Evolutionary conservation across 2,797 vertebrate genomes (phyloP).

Genomic region (Novumbra hubbsi): DNA sequence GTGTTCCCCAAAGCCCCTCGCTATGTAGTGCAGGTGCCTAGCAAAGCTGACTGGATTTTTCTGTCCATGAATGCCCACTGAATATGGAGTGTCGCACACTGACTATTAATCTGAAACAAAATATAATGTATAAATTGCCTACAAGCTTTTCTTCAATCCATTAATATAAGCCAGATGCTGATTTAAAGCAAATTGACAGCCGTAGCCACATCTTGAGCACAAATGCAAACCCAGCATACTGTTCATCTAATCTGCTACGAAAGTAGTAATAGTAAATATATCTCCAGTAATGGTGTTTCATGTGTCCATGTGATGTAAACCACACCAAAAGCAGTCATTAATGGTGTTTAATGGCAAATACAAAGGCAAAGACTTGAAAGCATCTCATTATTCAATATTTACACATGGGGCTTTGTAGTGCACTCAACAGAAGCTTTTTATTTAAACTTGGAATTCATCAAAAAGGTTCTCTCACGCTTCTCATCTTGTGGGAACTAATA

Average conservation of each 20-base stretch:
- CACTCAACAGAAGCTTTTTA: slow-evolving; percentile 71
- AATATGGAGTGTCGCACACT: slow-evolving; percentile 20
- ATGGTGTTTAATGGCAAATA: slow-evolving; percentile 57
- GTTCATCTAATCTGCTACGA: slow-evolving; percentile 60
- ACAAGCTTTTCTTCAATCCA: slow-evolving; percentile 28
- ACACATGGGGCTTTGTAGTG: slow-evolving; percentile 72
- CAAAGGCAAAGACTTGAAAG: slow-evolving; percentile 71
- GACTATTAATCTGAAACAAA: slow-evolving; percentile 31
- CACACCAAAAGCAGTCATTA: slow-evolving; percentile 76
- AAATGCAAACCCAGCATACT: slow-evolving; percentile 53
- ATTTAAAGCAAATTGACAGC: slow-evolving; percentile 50
- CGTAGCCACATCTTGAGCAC: slow-evolving; percentile 62
- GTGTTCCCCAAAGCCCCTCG: slow-evolving; percentile 43
- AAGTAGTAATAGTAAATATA: slow-evolving; percentile 71
- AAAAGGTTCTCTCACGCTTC: slow-evolving; percentile 49
- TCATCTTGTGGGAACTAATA: slow-evolving; percentile 62
- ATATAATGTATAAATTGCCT: slow-evolving; percentile 21
- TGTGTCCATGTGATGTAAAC: slow-evolving; percentile 66
- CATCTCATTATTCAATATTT: slow-evolving; percentile 72
- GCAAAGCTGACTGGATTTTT: slow-evolving; percentile 56
- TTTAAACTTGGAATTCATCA: slow-evolving; percentile 69
- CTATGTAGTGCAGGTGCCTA: slow-evolving; percentile 53
- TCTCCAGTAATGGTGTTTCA: slow-evolving; percentile 60
- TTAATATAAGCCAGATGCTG: slow-evolving; percentile 59
- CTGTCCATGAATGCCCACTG: slow-evolving; percentile 23